Percentiles rank a stretch among this genome's conserved stretches.
phyloP scores from a whole-genome alignment of 2,797 vertebrate genomes.

The Anomalospiza imberbis region DNA sequence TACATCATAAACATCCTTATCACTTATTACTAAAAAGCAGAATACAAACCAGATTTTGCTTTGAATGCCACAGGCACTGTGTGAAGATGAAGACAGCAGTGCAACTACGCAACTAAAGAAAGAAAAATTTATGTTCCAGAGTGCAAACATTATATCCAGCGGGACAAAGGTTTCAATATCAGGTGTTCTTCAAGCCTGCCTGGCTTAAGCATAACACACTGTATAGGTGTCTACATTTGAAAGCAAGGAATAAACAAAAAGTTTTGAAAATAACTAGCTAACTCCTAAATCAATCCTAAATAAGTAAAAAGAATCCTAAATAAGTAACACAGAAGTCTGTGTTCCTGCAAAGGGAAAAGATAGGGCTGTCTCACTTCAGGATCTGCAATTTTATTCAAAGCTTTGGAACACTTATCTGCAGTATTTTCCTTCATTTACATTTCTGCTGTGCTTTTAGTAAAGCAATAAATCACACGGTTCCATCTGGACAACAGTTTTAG shows the following conservation, averaged over 20 bases:
- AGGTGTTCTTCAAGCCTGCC: background rate
- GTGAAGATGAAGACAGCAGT: background rate
- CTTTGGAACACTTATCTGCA: background rate
- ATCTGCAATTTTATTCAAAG: background rate
- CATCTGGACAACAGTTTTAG: slow-evolving; percentile 59
- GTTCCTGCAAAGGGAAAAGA: background rate
- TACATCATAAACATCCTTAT: background rate
- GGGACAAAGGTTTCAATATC: background rate
- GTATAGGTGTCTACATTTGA: background rate
- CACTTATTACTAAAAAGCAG: background rate
- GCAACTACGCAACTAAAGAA: background rate
- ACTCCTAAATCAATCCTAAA: background rate
- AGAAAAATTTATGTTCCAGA: background rate
- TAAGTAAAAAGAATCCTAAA: background rate
- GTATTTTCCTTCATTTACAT: background rate
- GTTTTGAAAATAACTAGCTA: background rate
- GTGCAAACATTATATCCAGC: background rate
- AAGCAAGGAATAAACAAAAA: background rate
- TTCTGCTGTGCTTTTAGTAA: background rate
- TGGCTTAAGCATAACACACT: background rate
- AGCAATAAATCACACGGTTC: slow-evolving; percentile 59
- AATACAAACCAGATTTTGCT: background rate
- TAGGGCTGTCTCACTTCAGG: background rate
- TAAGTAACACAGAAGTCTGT: background rate
- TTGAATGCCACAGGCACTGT: background rate